Conservation (phyloP, 2,888 invertebrate species). For the Cyaniris semiargus region DNA sequence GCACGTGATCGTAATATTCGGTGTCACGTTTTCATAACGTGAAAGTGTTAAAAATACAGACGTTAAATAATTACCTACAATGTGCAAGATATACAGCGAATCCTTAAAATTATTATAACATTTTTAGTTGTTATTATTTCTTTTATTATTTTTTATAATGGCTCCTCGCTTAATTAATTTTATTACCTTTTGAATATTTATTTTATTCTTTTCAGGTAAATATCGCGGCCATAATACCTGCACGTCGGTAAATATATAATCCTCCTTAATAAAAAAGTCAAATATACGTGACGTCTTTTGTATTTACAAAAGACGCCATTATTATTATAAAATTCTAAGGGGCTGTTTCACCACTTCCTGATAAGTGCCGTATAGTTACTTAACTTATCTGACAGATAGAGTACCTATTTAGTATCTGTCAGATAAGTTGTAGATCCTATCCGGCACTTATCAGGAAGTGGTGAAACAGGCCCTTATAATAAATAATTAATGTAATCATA, state of each 20-base stretch:
- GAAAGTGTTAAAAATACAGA: background rate
- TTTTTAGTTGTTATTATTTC: background rate
- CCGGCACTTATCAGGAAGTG: too few relatives aligned
- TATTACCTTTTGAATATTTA: background rate
- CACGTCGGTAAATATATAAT: background rate
- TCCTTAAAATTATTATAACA: background rate
- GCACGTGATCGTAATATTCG: background rate
- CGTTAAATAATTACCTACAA: background rate
- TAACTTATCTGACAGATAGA: too few relatives aligned
- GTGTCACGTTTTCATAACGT: slow-evolving; percentile 10
- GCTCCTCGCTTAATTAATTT: background rate
- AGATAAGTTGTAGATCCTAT: too few relatives aligned
- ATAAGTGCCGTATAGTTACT: too few relatives aligned
- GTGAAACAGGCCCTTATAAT: too few relatives aligned
- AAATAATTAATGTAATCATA: too few relatives aligned
- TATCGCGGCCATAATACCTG: background rate
- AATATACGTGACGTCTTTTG: too few relatives aligned
- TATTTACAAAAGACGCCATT: too few relatives aligned
- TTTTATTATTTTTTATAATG: background rate
- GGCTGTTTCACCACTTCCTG: too few relatives aligned
- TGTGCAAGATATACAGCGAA: background rate
- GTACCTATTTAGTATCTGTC: too few relatives aligned
- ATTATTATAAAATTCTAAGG: too few relatives aligned
- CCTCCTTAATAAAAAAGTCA: background rate
- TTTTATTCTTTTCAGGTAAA: background rate